Percentiles rank a stretch among this genome's conserved stretches.
phyloP scores from a whole-genome alignment of 1,140 invertebrate species.

The Campoletis sonorensis region DNA sequence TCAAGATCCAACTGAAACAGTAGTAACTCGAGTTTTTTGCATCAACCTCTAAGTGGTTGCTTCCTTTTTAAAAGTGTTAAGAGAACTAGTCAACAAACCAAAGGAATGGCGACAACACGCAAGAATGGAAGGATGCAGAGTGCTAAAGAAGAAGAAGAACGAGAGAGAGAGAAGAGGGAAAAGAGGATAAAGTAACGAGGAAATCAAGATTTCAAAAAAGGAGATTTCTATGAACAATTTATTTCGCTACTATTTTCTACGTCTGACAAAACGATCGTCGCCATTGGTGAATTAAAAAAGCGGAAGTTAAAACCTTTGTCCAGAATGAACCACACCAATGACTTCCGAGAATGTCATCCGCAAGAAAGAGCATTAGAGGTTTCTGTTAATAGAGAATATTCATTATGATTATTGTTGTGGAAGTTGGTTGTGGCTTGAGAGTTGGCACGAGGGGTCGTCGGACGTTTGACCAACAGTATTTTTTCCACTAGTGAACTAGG shows the following conservation, averaged over 20 bases:
- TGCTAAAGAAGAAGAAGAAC: neutral
- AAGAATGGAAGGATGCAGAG: neutral
- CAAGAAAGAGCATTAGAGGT: too few species aligned
- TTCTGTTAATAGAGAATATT: conserved; percentile 29
- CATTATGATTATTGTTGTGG: conserved; percentile 17
- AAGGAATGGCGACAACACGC: neutral
- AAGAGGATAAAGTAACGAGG: neutral
- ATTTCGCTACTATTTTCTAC: neutral
- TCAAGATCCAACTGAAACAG: neutral
- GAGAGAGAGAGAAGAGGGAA: neutral
- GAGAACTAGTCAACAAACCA: neutral
- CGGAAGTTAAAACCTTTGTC: too few species aligned
- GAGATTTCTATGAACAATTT: neutral
- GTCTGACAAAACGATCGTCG: neutral
- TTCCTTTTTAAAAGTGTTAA: neutral
- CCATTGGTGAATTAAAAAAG: neutral
- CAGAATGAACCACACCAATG: too few species aligned
- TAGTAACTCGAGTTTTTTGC: neutral
- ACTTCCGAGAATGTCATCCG: too few species aligned
- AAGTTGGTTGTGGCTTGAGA: neutral
- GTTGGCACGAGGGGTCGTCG: conserved; percentile 44
- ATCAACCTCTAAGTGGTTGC: neutral
- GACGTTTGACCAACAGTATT: conserved; percentile 36
- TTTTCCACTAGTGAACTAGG: conserved; percentile 40
- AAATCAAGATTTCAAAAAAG: neutral